phyloP scores from a whole-genome alignment of 2,888 invertebrate genomes.

The Agrotis segetum region DNA sequence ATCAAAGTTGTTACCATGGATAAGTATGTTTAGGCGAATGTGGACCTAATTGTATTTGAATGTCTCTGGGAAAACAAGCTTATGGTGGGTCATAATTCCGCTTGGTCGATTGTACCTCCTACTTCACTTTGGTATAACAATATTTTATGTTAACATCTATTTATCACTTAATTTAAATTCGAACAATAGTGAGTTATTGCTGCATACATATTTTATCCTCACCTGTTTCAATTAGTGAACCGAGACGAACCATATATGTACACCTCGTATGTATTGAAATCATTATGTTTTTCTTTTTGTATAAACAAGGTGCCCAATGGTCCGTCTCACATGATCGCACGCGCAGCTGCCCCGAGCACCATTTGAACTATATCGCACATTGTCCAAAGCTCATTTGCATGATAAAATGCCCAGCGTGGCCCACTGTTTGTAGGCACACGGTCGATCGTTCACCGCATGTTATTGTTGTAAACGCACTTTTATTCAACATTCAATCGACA shows the following conservation, averaged over 20 bases:
- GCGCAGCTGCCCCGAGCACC: constrained; percentile 48
- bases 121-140: neutral
- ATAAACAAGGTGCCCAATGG: constrained; percentile 12
- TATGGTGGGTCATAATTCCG: too few relatives aligned
- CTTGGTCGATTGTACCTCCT: too few relatives aligned
- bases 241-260: constrained; percentile 3
- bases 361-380: constrained; percentile 10
- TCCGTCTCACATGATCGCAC: constrained; percentile 26
- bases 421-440: constrained; percentile 51
- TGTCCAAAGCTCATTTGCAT: constrained; percentile 56
- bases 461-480: constrained; percentile 53
- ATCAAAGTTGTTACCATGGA: too few relatives aligned
- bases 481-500: constrained; percentile 52
- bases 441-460: constrained; percentile 47
- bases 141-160: constrained; percentile 14
- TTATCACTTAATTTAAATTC: constrained; percentile 18
- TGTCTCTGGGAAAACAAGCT: too few relatives aligned
- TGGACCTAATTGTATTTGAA: too few relatives aligned
- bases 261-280: neutral
- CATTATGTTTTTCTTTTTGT: constrained; percentile 8
- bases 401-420: constrained; percentile 52
- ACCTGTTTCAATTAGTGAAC: constrained; percentile 13
- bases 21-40: too few relatives aligned
- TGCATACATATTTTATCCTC: constrained; percentile 17
- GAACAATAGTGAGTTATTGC: neutral